Conservation (phyloP, 2,113 vertebrate species). For the Ctenomys sociabilis region DNA sequence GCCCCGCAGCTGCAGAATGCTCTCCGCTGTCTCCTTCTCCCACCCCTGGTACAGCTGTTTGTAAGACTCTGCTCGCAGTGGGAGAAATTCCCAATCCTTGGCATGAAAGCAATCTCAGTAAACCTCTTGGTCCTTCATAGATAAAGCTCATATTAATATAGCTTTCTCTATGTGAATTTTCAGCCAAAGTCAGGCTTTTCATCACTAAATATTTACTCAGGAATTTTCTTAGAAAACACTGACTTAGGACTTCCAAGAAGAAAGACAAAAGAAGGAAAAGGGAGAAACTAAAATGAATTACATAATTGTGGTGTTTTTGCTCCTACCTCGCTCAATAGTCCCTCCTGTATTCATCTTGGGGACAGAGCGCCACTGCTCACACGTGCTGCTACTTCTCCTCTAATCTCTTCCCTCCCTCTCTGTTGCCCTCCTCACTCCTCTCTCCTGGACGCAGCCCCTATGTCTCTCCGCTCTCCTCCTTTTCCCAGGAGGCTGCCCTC, state of each 20-base stretch:
- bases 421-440: background rate
- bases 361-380: background rate
- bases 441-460: background rate
- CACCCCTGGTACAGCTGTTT: background rate
- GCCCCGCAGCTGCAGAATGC: fast-evolving
- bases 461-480: background rate
- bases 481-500: background rate
- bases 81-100: background rate
- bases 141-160: background rate
- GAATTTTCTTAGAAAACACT: conserved; percentile 38
- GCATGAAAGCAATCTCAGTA: background rate
- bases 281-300: background rate
- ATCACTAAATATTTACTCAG: background rate
- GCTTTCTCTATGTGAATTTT: background rate
- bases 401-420: background rate
- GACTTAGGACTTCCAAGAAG: background rate
- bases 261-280: no score
- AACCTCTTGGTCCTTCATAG: background rate
- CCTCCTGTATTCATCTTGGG: background rate
- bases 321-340: conserved; percentile 1
- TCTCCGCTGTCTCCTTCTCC: background rate
- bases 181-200: background rate
- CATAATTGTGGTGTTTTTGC: conserved; percentile 16
- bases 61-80: background rate
- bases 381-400: background rate